A percentile compares a stretch with the other conserved stretches of the same genome.
Evolutionary conservation across 1,140 invertebrate genomes (phyloP).

Genomic region (Leguminivora glycinivorella): DNA sequence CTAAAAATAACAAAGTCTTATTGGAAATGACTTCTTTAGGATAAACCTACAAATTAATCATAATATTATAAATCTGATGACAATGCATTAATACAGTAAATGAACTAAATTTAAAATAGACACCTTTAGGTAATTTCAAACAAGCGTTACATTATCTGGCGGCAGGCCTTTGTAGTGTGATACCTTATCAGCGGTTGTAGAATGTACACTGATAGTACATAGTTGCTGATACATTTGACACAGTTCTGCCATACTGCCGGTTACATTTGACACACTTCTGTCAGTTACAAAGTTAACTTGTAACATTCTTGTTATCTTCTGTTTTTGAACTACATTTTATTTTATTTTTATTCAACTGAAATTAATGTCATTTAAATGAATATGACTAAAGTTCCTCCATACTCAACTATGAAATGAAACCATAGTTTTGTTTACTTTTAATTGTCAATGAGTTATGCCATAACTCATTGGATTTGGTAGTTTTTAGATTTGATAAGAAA

Average conservation of each 20-base stretch:
- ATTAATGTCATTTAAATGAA: no score
- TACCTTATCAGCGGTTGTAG: neutral
- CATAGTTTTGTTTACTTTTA: no score
- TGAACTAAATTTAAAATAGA: no score
- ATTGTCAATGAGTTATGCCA: no score
- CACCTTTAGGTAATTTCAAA: neutral
- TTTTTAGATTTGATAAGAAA: no score
- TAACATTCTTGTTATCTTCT: no score
- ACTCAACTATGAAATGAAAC: no score
- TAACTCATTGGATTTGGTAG: no score
- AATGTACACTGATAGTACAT: neutral
- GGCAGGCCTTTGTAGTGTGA: neutral
- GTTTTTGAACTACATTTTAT: no score
- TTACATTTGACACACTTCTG: slow-evolving; percentile 21
- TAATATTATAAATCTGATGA: neutral
- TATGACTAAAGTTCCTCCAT: no score
- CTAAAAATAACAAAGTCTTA: no score
- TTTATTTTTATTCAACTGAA: no score
- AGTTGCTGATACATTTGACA: slow-evolving; percentile 13
- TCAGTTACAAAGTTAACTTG: neutral
- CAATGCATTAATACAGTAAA: neutral
- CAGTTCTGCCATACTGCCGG: slow-evolving; percentile 17
- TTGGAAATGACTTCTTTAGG: neutral
- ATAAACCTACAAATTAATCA: neutral
- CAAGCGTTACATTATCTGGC: neutral